Percentiles rank a stretch among this genome's conserved stretches.
Conservation (phyloP, 53 echinoderm and acorn worm genomes). For the Hippasteria phrygiana region DNA sequence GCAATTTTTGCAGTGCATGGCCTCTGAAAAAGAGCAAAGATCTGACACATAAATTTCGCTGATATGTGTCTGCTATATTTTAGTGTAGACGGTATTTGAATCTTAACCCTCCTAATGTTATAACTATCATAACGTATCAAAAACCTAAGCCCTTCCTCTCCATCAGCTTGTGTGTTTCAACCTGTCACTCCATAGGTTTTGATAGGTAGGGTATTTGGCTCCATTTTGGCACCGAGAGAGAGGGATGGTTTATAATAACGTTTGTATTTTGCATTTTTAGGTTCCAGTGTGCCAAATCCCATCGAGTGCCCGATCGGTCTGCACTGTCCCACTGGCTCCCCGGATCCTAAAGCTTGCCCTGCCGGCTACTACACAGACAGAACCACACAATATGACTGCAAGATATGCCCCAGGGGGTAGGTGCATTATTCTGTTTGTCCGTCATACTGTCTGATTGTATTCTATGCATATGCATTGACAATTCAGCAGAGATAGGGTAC, state of each 20-base stretch:
- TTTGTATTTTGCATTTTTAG: slow-evolving; percentile 59
- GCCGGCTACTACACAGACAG: slow-evolving; percentile 89
- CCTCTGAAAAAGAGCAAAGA: too few species aligned
- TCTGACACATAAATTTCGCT: too few species aligned
- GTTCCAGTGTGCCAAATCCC: slow-evolving; percentile 81
- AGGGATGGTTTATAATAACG: neutral
- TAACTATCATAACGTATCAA: too few species aligned
- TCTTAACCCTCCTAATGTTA: too few species aligned
- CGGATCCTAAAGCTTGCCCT: slow-evolving; percentile 83
- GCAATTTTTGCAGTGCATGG: too few species aligned
- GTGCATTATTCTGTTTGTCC: neutral
- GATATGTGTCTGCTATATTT: too few species aligned
- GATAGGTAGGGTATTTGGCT: neutral
- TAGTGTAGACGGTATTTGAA: too few species aligned
- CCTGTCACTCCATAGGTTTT: too few species aligned
- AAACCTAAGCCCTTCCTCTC: too few species aligned
- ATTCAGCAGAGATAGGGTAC: too few species aligned
- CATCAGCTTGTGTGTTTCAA: too few species aligned
- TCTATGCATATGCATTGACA: too few species aligned
- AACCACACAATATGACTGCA: slow-evolving; percentile 81
- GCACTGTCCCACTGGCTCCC: slow-evolving; percentile 90
- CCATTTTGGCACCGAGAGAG: neutral
- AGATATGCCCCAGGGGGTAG: slow-evolving; percentile 91
- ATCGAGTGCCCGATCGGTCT: slow-evolving; percentile 94
- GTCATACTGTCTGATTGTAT: neutral